A percentile compares a stretch with the other conserved stretches of the same genome.
phyloP scores from a whole-genome alignment of 2,888 invertebrate genomes.

The Amblyteles armatorius region DNA sequence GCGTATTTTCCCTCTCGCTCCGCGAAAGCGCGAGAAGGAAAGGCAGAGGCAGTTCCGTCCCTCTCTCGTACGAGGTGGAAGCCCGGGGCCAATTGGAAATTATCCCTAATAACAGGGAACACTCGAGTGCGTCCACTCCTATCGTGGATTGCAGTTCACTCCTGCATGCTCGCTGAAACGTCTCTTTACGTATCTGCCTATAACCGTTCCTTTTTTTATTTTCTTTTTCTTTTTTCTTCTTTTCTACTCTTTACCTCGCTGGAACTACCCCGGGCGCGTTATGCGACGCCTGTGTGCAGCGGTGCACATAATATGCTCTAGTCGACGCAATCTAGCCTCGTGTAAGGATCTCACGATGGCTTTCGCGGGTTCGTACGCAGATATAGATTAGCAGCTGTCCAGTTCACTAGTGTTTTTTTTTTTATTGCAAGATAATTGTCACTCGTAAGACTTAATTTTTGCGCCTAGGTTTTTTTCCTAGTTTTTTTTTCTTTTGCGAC shows the following conservation, averaged over 20 bases:
- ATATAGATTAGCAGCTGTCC: conserved; percentile 1
- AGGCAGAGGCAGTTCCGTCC: conserved; percentile 10
- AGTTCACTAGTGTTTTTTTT: background rate
- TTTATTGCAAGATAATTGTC: conserved; percentile 6
- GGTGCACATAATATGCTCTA: conserved; percentile 56
- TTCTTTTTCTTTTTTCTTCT: background rate
- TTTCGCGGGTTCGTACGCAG: background rate
- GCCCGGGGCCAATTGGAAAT: conserved; percentile 84
- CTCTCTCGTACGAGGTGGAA: conserved; percentile 70
- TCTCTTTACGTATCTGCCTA: conserved; percentile 75
- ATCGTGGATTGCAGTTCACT: conserved; percentile 79
- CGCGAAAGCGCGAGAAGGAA: conserved; percentile 60
- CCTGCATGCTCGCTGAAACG: conserved; percentile 77
- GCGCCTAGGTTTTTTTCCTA: background rate
- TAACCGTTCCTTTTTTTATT: conserved; percentile 33
- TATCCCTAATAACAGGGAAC: conserved; percentile 85
- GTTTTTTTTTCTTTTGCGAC: conserved; percentile 14
- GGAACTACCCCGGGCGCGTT: conserved; percentile 58
- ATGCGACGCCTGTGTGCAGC: conserved; percentile 61
- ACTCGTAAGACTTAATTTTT: conserved; percentile 13
- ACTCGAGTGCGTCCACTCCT: conserved; percentile 79
- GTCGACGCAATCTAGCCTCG: conserved; percentile 59
- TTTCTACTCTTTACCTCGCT: conserved; percentile 54
- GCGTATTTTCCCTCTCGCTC: conserved; percentile 67
- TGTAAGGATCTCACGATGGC: conserved; percentile 17